Base-by-base conservation (phyloP, 2,113 vertebrate species). In the Halichoerus grypus region DNA sequence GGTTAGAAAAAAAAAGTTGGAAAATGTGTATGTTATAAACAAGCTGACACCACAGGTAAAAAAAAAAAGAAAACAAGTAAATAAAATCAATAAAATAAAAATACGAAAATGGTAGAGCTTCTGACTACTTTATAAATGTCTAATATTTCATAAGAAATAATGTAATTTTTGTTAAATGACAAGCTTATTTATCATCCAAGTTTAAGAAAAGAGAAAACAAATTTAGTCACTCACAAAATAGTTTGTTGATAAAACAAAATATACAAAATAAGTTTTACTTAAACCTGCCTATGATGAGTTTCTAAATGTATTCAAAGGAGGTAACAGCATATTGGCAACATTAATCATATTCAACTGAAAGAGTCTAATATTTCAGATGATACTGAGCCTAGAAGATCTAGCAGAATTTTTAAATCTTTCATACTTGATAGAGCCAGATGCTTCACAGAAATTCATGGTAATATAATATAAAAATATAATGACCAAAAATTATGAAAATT, bases 191-290 rank as follows among this genome's bases (percentile, higher is more conserved):
- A 91, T 33, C n/a, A 89, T 92, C 21, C 13, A 92, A 83, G 88
- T 93, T 92, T 83, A 95, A 19, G 51, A 96, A 98, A 96, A 89
- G n/a, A 31, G 82, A 89, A 87, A 69, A 21, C 14, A 94, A 92
- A 97, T 42, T 65, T 67, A 96, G 61, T 81, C 11, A 76, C 33
- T 92, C 21, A 96, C 5, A 84, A 82, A 76, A 4, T 84, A 93
- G 3, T 1, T 80, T 95, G 21, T 33, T 82, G 42, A 84, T 83
- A 83, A 95, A 51, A 71, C 33, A 11, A 84, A 96, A 69, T 89
- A 28, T 59, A 93, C 0, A 71, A 81, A 96, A 95, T 53, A 97
- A 95, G 18, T 26, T 67, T 74, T 61, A 65, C 1, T 84, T 65
- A 93, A 72, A 63, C 36, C 3, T 88, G 74, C 0, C 83, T 19